These are phyloP conservation scores for Pygoscelis adeliae DNA, from an alignment of 2,113 vertebrate genomes.

Conservation along the genomic window DNA sequence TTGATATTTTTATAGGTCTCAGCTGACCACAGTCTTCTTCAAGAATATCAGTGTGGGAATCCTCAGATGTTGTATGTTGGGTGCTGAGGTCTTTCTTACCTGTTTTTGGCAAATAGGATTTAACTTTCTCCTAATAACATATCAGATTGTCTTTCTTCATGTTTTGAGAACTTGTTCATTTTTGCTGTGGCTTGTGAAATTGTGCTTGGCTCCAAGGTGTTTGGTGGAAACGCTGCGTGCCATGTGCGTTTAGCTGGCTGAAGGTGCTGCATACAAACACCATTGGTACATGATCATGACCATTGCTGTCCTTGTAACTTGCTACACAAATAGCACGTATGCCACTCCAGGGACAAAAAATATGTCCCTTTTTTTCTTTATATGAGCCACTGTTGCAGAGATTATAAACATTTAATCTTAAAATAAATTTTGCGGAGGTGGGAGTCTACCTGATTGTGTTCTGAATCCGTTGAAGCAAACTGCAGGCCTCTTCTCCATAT, in stretches of 20 bases:
- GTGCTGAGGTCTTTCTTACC: background rate
- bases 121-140: background rate
- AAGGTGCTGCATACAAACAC: background rate
- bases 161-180: background rate
- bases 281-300: accelerated
- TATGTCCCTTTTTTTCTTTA: background rate
- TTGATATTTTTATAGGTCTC: background rate
- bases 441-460: background rate
- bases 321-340: background rate
- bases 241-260: background rate
- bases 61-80: background rate
- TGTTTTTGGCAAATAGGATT: background rate
- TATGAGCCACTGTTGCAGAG: background rate
- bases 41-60: background rate
- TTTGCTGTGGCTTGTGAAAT: background rate
- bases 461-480: background rate
- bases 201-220: background rate
- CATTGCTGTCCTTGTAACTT: background rate
- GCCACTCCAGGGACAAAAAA: background rate
- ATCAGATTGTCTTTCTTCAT: background rate
- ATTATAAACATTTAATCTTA: background rate
- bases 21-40: background rate
- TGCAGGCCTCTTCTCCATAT: background rate
- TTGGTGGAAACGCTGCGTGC: background rate
- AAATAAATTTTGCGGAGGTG: background rate